These are phyloP conservation scores for Diacarnus erythraeanus DNA, from an alignment of 37 sponge, comb jelly and placozoan genomes.

Conservation along the genomic window DNA sequence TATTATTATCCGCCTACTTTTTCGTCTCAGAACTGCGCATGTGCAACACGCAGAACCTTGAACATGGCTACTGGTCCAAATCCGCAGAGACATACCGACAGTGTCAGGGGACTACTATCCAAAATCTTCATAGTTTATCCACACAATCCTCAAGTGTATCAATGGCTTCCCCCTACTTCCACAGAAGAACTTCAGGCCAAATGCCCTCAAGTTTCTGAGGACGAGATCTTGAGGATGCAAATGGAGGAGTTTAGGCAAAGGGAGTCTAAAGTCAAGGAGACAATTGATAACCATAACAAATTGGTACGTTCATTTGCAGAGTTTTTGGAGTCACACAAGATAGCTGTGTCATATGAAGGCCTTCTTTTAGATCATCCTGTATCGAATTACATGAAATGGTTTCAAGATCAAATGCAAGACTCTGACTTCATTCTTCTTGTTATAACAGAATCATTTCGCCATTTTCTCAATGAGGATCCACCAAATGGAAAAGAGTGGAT, in stretches of 20 bases:
- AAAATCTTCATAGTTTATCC: slow-evolving; percentile 57
- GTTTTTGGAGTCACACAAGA: slow-evolving; percentile 5
- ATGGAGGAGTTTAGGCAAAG: not conserved
- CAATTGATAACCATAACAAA: not conserved
- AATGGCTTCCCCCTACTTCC: slow-evolving; percentile 3
- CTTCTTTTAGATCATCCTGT: not conserved
- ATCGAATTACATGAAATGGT: slow-evolving; percentile 20
- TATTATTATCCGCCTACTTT: no score
- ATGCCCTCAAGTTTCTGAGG: not conserved
- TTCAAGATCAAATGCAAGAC: slow-evolving; percentile 43
- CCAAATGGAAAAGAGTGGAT: slow-evolving; percentile 18
- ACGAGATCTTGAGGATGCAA: not conserved
- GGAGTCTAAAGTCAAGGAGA: not conserved
- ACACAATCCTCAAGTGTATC: slow-evolving; percentile 40
- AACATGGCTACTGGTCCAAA: not conserved
- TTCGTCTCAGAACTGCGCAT: no score
- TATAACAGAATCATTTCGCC: slow-evolving; percentile 44
- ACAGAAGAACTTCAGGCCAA: not conserved
- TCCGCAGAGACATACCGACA: not conserved
- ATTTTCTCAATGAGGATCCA: slow-evolving; percentile 45
- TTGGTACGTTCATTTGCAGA: slow-evolving; percentile 18
- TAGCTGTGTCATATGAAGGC: slow-evolving; percentile 41
- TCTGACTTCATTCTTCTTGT: slow-evolving; percentile 54
- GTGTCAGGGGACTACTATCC: not conserved
- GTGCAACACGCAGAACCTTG: no score